These are phyloP conservation scores for Hirudo medicinalis DNA, from an alignment of 1,140 invertebrate species.

Conservation along the genomic window DNA sequence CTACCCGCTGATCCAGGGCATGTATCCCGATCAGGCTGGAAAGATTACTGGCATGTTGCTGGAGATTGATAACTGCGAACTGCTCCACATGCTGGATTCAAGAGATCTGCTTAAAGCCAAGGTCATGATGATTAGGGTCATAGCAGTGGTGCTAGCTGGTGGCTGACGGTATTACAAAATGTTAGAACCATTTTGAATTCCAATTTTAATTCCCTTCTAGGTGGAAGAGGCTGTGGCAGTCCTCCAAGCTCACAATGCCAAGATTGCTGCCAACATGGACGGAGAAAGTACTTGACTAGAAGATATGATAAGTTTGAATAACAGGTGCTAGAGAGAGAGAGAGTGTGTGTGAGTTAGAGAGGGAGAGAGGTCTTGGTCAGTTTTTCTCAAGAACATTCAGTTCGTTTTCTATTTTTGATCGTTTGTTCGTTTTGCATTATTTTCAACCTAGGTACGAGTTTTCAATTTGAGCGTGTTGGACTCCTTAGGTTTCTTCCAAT, in stretches of 20 bases:
- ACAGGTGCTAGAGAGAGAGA: neutral
- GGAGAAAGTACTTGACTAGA: neutral
- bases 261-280: constrained; percentile 46
- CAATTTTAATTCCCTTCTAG: constrained; percentile 28
- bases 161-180: no score
- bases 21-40: constrained; percentile 82
- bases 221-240: constrained; percentile 94
- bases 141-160: neutral
- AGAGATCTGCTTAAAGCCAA: constrained; percentile 86
- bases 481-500: no score
- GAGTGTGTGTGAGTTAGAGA: neutral
- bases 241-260: constrained; percentile 87
- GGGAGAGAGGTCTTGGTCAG: no score
- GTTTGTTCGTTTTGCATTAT: constrained; percentile 3
- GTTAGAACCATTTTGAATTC: no score
- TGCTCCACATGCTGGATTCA: constrained; percentile 96
- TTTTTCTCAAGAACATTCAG: no score
- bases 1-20: constrained; percentile 85
- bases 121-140: constrained; percentile 24
- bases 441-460: constrained; percentile 1
- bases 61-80: constrained; percentile 96
- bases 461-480: neutral
- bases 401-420: no score
- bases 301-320: neutral
- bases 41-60: constrained; percentile 99